These are phyloP conservation scores for Anguilla anguilla DNA, from an alignment of 2,797 vertebrate genomes.

Conservation along the genomic window DNA sequence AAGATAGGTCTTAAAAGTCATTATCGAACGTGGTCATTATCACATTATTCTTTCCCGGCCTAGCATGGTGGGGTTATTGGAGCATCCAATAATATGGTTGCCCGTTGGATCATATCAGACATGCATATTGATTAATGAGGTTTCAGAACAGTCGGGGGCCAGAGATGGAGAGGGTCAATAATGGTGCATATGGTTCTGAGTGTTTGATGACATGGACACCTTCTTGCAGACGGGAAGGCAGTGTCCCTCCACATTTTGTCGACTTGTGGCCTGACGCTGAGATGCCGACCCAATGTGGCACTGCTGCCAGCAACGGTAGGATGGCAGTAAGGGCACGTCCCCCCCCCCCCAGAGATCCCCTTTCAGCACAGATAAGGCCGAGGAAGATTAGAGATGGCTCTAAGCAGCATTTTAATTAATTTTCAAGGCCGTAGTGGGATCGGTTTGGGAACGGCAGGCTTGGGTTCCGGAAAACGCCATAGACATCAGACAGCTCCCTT, in stretches of 20 bases:
- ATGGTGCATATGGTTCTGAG: neutral
- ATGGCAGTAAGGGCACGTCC: neutral
- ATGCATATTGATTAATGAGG: conserved; percentile 29
- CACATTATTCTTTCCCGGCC: neutral
- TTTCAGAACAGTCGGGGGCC: neutral
- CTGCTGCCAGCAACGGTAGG: neutral
- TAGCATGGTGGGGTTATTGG: neutral
- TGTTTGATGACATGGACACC: conserved; percentile 34
- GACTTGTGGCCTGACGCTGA: neutral
- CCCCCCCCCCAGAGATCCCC: too few relatives aligned
- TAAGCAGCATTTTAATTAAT: neutral
- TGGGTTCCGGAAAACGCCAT: neutral
- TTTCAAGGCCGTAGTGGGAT: neutral
- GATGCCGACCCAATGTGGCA: neutral
- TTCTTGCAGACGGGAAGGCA: neutral
- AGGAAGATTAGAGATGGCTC: neutral
- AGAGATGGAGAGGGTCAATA: neutral
- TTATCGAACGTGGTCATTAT: conserved; percentile 17
- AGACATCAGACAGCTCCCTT: neutral
- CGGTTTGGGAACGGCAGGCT: neutral
- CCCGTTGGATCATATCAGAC: neutral
- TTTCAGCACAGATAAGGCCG: neutral
- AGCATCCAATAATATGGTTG: neutral
- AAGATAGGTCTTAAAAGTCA: neutral
- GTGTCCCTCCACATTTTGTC: too few relatives aligned